These are phyloP conservation scores for Hyaena hyaena DNA, from an alignment of 2,113 vertebrate genomes.

Conservation along the genomic window DNA sequence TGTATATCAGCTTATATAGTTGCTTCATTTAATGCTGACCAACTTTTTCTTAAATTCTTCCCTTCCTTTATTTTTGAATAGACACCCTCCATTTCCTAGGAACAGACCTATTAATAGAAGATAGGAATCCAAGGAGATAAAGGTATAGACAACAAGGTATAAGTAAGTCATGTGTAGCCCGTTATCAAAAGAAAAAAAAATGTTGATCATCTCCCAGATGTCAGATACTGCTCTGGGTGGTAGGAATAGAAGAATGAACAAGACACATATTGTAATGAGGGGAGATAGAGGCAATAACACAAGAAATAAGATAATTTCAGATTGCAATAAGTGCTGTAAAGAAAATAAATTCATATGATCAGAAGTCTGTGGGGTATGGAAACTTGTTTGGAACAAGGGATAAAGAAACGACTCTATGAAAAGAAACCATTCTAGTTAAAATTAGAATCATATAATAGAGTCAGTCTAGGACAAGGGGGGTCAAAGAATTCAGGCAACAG, in stretches of 20 bases:
- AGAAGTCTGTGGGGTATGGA: not conserved
- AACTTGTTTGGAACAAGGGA: not conserved
- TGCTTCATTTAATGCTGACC: not conserved
- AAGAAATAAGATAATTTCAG: not conserved
- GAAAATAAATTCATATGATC: not conserved
- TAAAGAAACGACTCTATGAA: not conserved
- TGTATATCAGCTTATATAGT: not conserved
- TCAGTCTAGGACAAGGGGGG: not conserved
- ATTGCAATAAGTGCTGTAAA: not conserved
- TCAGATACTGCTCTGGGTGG: not conserved
- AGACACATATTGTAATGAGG: not conserved
- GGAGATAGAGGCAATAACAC: not conserved
- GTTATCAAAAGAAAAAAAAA: not conserved
- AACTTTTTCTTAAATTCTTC: conserved; percentile 2
- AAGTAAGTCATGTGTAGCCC: not conserved
- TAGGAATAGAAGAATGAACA: not conserved
- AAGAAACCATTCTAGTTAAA: not conserved
- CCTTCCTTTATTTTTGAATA: not conserved
- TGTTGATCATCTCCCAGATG: not conserved
- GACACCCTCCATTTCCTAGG: not conserved
- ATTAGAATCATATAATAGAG: not conserved
- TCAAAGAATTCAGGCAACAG: not conserved
- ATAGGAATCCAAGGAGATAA: not conserved
- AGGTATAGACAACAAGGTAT: not conserved
- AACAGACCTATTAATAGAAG: not conserved